Base-by-base conservation (phyloP, 2,888 invertebrate species). In the Hirtodrosophila alboralis region DNA sequence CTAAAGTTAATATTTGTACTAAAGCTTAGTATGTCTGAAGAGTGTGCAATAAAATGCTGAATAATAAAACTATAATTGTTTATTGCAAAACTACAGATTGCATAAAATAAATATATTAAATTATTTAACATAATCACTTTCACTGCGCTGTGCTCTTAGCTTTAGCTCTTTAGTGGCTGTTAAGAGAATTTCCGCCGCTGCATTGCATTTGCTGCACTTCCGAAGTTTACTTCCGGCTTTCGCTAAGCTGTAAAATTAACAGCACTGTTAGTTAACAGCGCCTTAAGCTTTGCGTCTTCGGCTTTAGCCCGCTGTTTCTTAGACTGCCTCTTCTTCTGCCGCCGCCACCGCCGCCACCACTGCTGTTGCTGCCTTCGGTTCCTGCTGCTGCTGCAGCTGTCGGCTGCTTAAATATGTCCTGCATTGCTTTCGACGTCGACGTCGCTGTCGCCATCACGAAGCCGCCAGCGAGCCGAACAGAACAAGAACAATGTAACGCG, bases 161-260 rank as follows among this genome's bases (percentile, higher is more conserved):
- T 3, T 2, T 8, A 2, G 26, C 69, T 69, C 70, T 69, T 69
- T 14, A 38, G 45, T 27, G 26, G 41, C n/a, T 16, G 30, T 26
- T 13, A 57, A 57, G 47, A 62, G 67, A n/a, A n/a, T n/a, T n/a
- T n/a, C 14, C 6, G 28, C 7, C 23, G 26, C 9, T 47, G 49
- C 43, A 28, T 13, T 58, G 43, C 51, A 57, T 23, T 43, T 37
- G 53, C 53, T 70, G 71, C 66, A 72, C 51, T 71, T 72, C 71
- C 67, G 61, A 47, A 44, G 40, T 38, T 53, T 18, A 54, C 51
- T 71, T 71, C 72, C 72, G 51, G 72, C 58, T 66, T 52, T 53
- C 30, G 45, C 18, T 9, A 28, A 8, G 57, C 62, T 49, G 72
- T 57, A 53, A 53, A 33, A 12, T 47, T 62, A 43, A 51, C 61